Base-by-base conservation (phyloP, 2,797 vertebrate species). In the Erpetoichthys calabaricus region DNA sequence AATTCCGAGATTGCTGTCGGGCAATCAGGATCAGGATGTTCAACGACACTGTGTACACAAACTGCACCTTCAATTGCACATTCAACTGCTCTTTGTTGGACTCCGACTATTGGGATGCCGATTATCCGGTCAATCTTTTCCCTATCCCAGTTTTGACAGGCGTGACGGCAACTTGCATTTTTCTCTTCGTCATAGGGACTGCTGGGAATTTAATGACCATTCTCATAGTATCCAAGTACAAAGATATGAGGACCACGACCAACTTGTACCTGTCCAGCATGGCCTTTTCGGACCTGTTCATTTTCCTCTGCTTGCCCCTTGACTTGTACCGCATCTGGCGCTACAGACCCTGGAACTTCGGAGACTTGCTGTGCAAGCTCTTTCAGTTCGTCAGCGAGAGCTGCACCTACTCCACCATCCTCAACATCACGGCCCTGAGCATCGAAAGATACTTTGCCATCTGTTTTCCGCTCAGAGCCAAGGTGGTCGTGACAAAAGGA, bases 211-310 rank as follows among this genome's bases (percentile, higher is more conserved):
- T 94, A 55, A 89, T 95, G 85, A 99, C 95, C 49, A 88, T 99
- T 68, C 61, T 97, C 77, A 90, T 97, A 69, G 92, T 97, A 65
- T 83, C 84, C 1, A 89, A 88, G 65, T 96, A 90, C 77, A 86
- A 88, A 61, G 90, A 93, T 75, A 91, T 99, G 90, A 89, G 90
- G 67, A 96, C 92, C 45, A 98, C 95, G 62, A 98, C 92, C 64
- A 99, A 98, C 79, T 76, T 99, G 55, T 98, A 99, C 80, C 78
- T 99, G 65, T 95, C 89, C 67, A 98, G 94, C 80, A 96, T 99
- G 96, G 95, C 96, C 4, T 87, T 96, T 52, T 98, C 96, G 0
- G 96, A 98, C 78, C 75, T 99, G 56, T 82, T 98, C 46, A 95
- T 99, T 68, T 97, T 99, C 67, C 77, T 97, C 53, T 98, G 95